Evolutionary conservation across 2,113 vertebrate genomes (phyloP).

Genomic region (Penelope pileata): DNA sequence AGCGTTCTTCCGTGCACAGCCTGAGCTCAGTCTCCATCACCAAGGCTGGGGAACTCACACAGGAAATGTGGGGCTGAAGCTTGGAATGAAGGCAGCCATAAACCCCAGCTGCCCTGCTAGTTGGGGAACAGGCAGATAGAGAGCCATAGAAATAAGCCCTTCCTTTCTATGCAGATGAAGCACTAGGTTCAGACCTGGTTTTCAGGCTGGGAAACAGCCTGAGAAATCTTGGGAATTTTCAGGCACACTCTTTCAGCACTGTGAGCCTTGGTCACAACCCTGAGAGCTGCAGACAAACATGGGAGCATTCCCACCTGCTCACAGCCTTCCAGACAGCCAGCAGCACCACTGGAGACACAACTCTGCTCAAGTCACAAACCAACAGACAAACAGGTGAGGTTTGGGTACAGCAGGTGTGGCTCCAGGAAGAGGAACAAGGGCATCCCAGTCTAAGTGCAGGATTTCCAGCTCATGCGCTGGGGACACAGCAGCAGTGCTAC

Average conservation of each 20-base stretch:
- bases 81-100: neutral
- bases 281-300: slow-evolving; percentile 5
- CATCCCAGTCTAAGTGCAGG: neutral
- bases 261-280: neutral
- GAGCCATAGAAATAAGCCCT: neutral
- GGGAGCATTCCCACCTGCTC: slow-evolving; percentile 40
- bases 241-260: neutral
- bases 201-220: neutral
- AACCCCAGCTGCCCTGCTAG: slow-evolving; percentile 21
- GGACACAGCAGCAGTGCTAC: neutral
- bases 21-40: neutral
- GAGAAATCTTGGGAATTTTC: slow-evolving; percentile 40
- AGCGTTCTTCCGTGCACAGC: neutral
- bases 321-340: slow-evolving; percentile 37
- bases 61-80: neutral
- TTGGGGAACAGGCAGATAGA: neutral
- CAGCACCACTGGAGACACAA: slow-evolving; percentile 41
- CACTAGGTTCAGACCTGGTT: neutral
- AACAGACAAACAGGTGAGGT: slow-evolving; percentile 27
- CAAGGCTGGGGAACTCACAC: neutral
- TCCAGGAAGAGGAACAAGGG: neutral
- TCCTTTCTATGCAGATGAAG: neutral
- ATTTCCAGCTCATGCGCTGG: neutral
- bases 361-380: slow-evolving; percentile 42
- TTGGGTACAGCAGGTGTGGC: neutral